A percentile compares a stretch with the other conserved stretches of the same genome.
These are phyloP conservation scores for Pogonomyrmex californicus DNA, from an alignment of 1,140 invertebrate species.

Conservation along the genomic window DNA sequence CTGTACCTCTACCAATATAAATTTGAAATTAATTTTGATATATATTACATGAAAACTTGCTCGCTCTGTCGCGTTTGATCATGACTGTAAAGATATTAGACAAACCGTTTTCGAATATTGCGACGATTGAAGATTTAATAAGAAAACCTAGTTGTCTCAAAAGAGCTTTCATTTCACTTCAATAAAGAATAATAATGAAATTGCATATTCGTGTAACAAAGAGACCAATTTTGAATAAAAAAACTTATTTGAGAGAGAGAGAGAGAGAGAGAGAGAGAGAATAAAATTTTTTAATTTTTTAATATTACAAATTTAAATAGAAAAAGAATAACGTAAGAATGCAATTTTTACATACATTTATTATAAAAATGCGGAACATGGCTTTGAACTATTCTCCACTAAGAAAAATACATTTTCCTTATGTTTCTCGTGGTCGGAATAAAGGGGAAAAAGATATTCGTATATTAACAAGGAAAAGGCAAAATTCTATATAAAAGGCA, in stretches of 20 bases:
- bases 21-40: constrained; percentile 80
- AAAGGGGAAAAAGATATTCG: constrained; percentile 50
- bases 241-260: background rate
- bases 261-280: background rate
- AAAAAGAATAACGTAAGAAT: background rate
- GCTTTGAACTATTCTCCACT: background rate
- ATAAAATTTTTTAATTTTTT: background rate
- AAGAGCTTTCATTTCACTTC: background rate
- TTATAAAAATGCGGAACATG: background rate
- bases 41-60: constrained; percentile 70
- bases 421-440: constrained; percentile 23
- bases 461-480: constrained; percentile 71
- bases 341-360: background rate
- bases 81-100: constrained; percentile 2
- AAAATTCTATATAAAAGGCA: constrained; percentile 70
- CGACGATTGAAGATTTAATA: background rate
- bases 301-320: background rate
- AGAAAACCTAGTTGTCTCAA: background rate
- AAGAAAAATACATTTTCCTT: constrained; percentile 37
- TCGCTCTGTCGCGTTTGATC: constrained; percentile 49
- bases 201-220: background rate
- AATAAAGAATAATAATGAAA: constrained; percentile 1
- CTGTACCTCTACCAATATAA: constrained; percentile 64
- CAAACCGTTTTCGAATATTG: constrained; percentile 36
- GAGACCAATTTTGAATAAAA: background rate